Percentiles rank a stretch among this genome's conserved stretches.
Evolutionary conservation across 2,797 vertebrate genomes (phyloP).

Genomic region (Poeciliopsis turneri): DNA sequence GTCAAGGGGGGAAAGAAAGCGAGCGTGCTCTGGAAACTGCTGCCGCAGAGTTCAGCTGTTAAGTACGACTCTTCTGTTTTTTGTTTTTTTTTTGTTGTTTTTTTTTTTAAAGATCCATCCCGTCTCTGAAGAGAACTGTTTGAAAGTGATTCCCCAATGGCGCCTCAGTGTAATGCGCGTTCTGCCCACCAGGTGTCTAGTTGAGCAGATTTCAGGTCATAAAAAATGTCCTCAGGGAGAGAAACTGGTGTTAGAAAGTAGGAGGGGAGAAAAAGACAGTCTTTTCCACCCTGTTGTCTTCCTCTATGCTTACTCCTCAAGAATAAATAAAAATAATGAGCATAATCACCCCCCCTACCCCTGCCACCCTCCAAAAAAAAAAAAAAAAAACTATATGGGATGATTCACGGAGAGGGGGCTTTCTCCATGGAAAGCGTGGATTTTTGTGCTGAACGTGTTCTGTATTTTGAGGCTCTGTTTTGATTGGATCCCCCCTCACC

Average conservation of each 20-base stretch:
- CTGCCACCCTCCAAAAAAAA: neutral
- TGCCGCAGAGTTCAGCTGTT: neutral
- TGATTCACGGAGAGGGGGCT: neutral
- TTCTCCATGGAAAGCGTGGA: neutral
- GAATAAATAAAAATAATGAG: neutral
- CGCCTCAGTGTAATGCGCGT: slow-evolving; percentile 54
- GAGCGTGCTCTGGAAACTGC: neutral
- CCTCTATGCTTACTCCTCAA: slow-evolving; percentile 27
- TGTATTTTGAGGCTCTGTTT: slow-evolving; percentile 4
- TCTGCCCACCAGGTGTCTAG: slow-evolving; percentile 77
- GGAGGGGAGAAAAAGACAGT: neutral
- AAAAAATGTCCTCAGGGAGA: slow-evolving; percentile 62
- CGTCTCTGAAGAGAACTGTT: slow-evolving; percentile 27
- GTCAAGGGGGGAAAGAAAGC: neutral
- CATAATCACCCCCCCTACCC: neutral
- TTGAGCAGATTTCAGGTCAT: slow-evolving; percentile 59
- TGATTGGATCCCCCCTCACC: neutral
- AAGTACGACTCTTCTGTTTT: neutral
- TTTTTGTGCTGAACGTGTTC: neutral
- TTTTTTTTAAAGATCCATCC: neutral
- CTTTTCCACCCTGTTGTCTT: neutral
- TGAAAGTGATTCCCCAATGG: slow-evolving; percentile 44
- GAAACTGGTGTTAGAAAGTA: slow-evolving; percentile 55
- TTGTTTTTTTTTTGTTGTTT: too few relatives aligned
- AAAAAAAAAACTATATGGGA: neutral